These are phyloP conservation scores for Aphaenogaster ashmeadi DNA, from an alignment of 1,140 invertebrate species.

Conservation along the genomic window DNA sequence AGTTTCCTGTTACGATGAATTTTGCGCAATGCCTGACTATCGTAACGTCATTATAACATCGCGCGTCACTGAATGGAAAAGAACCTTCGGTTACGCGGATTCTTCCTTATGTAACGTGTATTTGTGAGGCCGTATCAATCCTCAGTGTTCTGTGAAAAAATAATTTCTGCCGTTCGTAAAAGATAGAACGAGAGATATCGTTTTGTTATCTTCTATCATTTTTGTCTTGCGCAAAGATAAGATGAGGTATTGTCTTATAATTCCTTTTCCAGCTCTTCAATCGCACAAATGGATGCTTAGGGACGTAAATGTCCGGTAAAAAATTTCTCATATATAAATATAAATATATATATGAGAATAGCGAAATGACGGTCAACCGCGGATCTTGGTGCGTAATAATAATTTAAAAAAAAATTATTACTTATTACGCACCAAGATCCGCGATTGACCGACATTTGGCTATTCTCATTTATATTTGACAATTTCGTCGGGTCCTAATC, in stretches of 20 bases:
- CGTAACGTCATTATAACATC: conserved; percentile 6
- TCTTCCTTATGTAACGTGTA: conserved; percentile 13
- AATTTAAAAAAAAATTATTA: no score
- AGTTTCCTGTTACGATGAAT: conserved; percentile 32
- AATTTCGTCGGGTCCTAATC: no score
- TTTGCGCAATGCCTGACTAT: neutral
- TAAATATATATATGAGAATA: no score
- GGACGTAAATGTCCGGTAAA: neutral
- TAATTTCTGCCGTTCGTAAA: neutral
- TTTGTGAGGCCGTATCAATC: neutral
- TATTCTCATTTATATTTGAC: no score
- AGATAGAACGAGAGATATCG: neutral
- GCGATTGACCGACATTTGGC: no score
- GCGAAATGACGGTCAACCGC: no score
- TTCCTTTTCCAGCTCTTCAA: neutral
- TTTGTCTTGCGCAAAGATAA: neutral
- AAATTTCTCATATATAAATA: no score
- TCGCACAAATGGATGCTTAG: neutral
- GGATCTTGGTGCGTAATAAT: no score
- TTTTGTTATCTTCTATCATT: neutral
- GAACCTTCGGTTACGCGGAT: conserved; percentile 6
- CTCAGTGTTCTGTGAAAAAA: neutral
- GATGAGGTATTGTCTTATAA: neutral
- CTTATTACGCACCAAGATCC: no score
- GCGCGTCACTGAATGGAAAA: neutral